A percentile compares a stretch with the other conserved stretches of the same genome.
Evolutionary conservation across 2,888 invertebrate species (phyloP).

Genomic region (Patella pellucida): DNA sequence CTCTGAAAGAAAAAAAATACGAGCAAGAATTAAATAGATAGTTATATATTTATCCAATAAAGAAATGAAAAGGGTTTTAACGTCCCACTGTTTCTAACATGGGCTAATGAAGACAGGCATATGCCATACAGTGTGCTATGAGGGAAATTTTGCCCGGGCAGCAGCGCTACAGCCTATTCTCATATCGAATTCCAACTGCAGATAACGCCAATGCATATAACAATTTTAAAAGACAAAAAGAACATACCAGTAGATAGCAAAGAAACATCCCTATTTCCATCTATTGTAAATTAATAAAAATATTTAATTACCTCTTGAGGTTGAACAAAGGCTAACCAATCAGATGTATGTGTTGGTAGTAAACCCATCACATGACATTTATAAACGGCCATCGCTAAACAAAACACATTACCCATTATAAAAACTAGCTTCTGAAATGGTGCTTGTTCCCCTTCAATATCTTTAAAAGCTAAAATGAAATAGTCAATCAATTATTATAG

Average conservation of each 20-base stretch:
- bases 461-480: slow-evolving; percentile 80
- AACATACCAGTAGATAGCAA: neutral
- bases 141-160: no score
- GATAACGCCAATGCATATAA: slow-evolving; percentile 3
- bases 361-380: slow-evolving; percentile 99
- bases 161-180: no score
- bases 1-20: slow-evolving; percentile 54
- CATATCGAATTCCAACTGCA: no score
- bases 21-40: no score
- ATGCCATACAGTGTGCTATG: no score
- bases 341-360: slow-evolving; percentile 95
- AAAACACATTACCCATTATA: slow-evolving; percentile 92
- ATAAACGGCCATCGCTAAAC: slow-evolving; percentile 91
- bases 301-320: slow-evolving; percentile 75
- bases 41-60: no score
- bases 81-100: no score
- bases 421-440: slow-evolving; percentile 92
- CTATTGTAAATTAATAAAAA: neutral
- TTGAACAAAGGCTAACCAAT: slow-evolving; percentile 98
- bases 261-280: neutral
- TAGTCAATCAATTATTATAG: neutral
- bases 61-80: no score
- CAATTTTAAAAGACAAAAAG: neutral
- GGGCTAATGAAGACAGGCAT: no score
- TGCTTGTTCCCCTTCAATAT: slow-evolving; percentile 93